Percentiles rank a stretch among this genome's conserved stretches.
phyloP scores from a whole-genome alignment of 2,888 invertebrate genomes.

The Campoplex nolae region DNA sequence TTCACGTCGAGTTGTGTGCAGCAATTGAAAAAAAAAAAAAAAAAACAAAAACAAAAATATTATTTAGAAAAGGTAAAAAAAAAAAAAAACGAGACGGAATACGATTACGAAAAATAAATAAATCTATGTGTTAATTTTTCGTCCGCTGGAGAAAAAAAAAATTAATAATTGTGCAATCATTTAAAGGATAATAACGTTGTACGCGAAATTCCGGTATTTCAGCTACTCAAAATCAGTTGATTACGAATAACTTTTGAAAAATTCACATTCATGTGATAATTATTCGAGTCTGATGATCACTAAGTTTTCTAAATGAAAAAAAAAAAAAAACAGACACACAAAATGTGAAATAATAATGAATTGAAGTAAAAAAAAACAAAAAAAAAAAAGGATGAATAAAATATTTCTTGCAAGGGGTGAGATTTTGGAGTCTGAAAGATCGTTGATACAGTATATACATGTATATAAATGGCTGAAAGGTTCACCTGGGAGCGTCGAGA shows the following conservation, averaged over 20 bases:
- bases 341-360: not conserved
- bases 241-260: not conserved
- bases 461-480: conserved; percentile 35
- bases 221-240: not conserved
- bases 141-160: not conserved
- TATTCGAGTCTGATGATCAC: conserved; percentile 7
- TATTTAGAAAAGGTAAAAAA: too few relatives aligned
- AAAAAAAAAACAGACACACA: not conserved
- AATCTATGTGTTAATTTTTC: not conserved
- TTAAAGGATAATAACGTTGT: not conserved
- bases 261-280: conserved; percentile 10
- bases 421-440: conserved; percentile 39
- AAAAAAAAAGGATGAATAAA: conserved; percentile 17
- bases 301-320: conserved; percentile 12
- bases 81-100: not conserved
- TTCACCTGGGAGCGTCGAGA: conserved; percentile 58
- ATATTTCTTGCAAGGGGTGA: conserved; percentile 49
- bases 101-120: not conserved
- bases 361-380: not conserved
- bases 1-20: too few relatives aligned
- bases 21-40: not conserved
- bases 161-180: not conserved
- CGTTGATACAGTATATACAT: conserved; percentile 53
- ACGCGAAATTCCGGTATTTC: not conserved
- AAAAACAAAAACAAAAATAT: not conserved